Conservation (phyloP, 2,888 invertebrate species). For the Pandemis heparana region DNA sequence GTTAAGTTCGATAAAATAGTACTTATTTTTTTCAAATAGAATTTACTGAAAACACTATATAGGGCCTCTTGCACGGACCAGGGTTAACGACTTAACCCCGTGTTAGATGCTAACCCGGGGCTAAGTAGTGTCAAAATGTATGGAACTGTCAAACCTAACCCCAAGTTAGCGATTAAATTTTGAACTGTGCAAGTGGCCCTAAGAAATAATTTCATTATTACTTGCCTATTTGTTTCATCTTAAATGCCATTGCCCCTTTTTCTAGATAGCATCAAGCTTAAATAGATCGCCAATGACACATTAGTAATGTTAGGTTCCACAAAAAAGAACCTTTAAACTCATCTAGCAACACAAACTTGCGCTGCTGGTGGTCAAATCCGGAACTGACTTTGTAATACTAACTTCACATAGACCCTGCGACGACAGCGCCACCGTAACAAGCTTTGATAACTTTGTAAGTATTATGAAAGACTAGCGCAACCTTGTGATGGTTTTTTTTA, state of each 20-base stretch:
- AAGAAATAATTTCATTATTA: not conserved
- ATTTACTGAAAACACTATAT: too few species aligned
- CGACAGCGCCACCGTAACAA: not conserved
- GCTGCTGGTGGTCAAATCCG: not conserved
- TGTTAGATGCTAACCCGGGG: too few species aligned
- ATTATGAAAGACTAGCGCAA: not conserved
- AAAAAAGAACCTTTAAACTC: not conserved
- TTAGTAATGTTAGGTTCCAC: not conserved
- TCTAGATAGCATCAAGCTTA: not conserved
- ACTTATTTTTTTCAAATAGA: too few species aligned
- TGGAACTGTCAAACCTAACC: too few species aligned
- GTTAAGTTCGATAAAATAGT: too few species aligned
- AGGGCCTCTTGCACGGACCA: too few species aligned
- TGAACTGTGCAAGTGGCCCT: too few species aligned
- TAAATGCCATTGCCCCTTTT: not conserved
- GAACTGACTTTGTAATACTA: not conserved
- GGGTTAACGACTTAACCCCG: too few species aligned
- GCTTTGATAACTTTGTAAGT: not conserved
- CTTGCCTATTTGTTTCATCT: not conserved
- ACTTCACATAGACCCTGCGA: not conserved
- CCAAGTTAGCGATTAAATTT: too few species aligned
- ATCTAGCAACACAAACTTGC: not conserved
- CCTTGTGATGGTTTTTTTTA: slow-evolving; percentile 29
- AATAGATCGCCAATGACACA: not conserved
- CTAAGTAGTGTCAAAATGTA: too few species aligned